Base-by-base conservation (phyloP, 2,888 invertebrate species). In the Trissolcus japonicus region DNA sequence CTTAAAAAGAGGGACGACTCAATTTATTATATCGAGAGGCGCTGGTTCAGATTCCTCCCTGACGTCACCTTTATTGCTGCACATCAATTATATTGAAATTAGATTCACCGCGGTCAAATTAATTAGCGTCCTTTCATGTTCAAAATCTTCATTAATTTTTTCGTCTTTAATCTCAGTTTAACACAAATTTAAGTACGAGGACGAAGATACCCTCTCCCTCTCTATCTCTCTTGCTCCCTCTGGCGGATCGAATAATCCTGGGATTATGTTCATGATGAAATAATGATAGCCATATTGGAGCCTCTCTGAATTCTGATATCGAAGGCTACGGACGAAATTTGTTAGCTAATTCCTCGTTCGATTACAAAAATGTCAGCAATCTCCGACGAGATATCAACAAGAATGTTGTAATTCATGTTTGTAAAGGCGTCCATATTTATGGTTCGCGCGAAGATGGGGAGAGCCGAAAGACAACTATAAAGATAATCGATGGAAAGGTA, bases 1-100 rank as follows among this genome's bases (percentile, higher is more conserved):
- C 66, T 29, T 54, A 75, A 78, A 78, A 78, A 74, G 60, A 59
- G 66, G 16, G 71, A 78, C 74, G 63, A 72, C 69, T 78, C 67
- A 75, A 78, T 78, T 78, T 75, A 75, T 71, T 71, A 78, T 67
- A 57, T 29, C 66, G 35, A 11, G 35, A 35, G 57, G 65, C 74
- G 78, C 62, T 56, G 55, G 55, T 43, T 46, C 60, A 61, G 50
- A 78, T 74, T 73, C 78, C 67, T 48, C 2, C 7, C 16, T 68
- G 56, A 66, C 61, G 50, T 72, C 29, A 71, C 57, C n/a, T 71
- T 76, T 66, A 51, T 62, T 51, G 62, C 68, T 56, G 35, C 35
- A 50, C 71, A 62, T 72, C 67, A 62, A 68, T 75, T 75, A 68
- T 68, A 53, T 16, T 17, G 14, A 62, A 74, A 67, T 74, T 67